Base-by-base conservation (phyloP, 2,113 vertebrate species). In the Labeo catla region DNA sequence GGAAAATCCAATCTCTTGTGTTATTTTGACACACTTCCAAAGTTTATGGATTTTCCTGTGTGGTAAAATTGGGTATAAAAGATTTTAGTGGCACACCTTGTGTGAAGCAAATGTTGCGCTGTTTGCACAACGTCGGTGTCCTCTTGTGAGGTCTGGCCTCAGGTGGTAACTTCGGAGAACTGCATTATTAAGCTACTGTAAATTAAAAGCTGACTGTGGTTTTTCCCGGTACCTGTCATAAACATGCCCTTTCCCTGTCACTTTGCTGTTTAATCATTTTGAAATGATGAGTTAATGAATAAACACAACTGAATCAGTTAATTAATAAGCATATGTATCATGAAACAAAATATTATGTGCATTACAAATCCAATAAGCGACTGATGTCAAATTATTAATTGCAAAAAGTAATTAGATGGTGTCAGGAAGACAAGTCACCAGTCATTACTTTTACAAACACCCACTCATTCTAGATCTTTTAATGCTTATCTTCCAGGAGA, bases 21-120 rank as follows among this genome's bases (percentile, higher is more conserved):
- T 91, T 95, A 93, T 95, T 94, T 95, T 94, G 94, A 95, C 93
- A 94, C 93, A 90, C 94, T 94, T 94, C 91, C 93, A 93, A 89
- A 88, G 92, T 96, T 95, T 95, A 95, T 95, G 92, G 93, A 93
- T 95, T 93, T 94, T 86, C 94, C 94, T 91, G 88, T 91, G 90
- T 91, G 92, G 93, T 92, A 89, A 93, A 92, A 92, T 93, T 89
- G 91, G 86, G 86, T 92, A 91, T 93, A 91, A 92, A 94, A 90
- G 76, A 85, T 92, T 86, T 88, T 89, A 93, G 92, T 85, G 88
- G 88, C 89, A 93, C 93, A 92, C 92, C 91, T 94, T 93, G 91
- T 92, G 88, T 91, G 90, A 90, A 93, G 93, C 91, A 93, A 93
- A 94, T 91, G 92, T 93, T 94, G 92, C 92, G 91, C 92, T 93